A percentile compares a stretch with the other conserved stretches of the same genome.
Conservation (phyloP, 2,888 invertebrate genomes). For the Geophilus truncorum region DNA sequence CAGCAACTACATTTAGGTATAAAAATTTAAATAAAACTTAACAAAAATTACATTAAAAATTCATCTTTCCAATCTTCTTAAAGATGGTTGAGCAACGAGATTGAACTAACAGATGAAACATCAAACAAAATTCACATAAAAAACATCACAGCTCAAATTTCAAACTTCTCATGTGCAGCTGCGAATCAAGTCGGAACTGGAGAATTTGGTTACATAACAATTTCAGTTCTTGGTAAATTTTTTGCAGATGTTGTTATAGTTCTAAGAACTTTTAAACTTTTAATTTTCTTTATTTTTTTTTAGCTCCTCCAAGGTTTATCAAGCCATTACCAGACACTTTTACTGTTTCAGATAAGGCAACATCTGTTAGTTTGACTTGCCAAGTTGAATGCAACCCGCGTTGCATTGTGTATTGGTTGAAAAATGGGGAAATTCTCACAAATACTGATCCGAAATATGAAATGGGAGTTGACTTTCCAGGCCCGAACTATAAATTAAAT, state of each 20-base stretch:
- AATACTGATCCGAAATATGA: neutral
- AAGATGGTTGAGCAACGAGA: neutral
- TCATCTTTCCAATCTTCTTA: neutral
- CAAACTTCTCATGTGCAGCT: neutral
- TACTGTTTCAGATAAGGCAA: conserved; percentile 55
- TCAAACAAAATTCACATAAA: neutral
- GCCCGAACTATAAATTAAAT: neutral
- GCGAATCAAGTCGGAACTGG: neutral
- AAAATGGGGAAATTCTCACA: conserved; percentile 63
- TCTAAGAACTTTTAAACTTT: no score
- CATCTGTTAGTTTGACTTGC: conserved; percentile 67
- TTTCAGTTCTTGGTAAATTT: neutral
- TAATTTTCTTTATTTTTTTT: neutral
- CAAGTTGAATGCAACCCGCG: conserved; percentile 83
- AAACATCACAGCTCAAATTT: neutral
- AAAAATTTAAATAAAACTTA: neutral
- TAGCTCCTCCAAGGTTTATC: neutral
- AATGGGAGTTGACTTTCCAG: neutral
- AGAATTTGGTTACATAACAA: neutral
- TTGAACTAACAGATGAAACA: neutral
- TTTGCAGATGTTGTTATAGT: neutral
- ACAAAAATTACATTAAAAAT: no score
- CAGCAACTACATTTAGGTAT: conserved; percentile 43
- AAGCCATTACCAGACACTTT: neutral
- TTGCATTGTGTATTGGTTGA: conserved; percentile 78